Evolutionary conservation across 2,797 vertebrate species (phyloP).

Genomic region (Anguilla megastoma): DNA sequence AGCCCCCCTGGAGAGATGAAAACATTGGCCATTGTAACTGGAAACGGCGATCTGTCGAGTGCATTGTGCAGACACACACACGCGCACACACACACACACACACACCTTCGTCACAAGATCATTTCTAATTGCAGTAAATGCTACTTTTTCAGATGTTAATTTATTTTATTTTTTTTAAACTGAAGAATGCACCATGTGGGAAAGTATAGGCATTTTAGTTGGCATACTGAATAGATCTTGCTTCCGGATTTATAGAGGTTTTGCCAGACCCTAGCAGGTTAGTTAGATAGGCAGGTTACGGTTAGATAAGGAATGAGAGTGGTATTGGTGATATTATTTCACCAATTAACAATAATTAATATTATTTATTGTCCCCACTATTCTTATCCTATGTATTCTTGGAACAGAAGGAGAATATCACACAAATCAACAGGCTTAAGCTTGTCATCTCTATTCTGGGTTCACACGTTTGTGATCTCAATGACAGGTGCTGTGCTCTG

Average conservation of each 20-base stretch:
- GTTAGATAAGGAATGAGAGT: too few species aligned
- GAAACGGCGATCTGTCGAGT: conserved; percentile 18
- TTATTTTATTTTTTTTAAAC: too few species aligned
- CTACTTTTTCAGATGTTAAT: too few species aligned
- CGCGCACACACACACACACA: conserved; percentile 73
- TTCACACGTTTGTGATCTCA: background rate
- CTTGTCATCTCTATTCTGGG: conserved; percentile 4
- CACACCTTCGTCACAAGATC: conserved; percentile 45
- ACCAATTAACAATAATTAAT: background rate
- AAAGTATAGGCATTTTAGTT: conserved; percentile 4
- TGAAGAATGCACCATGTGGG: too few species aligned
- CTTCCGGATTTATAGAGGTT: conserved; percentile 13
- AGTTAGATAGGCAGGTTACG: too few species aligned
- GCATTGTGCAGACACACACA: conserved; percentile 53
- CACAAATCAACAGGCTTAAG: background rate
- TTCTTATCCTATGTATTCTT: background rate
- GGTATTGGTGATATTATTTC: background rate
- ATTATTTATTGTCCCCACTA: background rate
- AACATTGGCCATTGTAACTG: conserved; percentile 36
- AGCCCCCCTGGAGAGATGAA: conserved; percentile 34
- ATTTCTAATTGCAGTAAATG: background rate
- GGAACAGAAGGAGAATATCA: background rate
- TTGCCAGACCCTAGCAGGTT: too few species aligned
- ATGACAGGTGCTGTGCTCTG: conserved; percentile 4
- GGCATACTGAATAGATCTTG: background rate